phyloP scores from a whole-genome alignment of 2,113 vertebrate species.

The Chitala chitala region DNA sequence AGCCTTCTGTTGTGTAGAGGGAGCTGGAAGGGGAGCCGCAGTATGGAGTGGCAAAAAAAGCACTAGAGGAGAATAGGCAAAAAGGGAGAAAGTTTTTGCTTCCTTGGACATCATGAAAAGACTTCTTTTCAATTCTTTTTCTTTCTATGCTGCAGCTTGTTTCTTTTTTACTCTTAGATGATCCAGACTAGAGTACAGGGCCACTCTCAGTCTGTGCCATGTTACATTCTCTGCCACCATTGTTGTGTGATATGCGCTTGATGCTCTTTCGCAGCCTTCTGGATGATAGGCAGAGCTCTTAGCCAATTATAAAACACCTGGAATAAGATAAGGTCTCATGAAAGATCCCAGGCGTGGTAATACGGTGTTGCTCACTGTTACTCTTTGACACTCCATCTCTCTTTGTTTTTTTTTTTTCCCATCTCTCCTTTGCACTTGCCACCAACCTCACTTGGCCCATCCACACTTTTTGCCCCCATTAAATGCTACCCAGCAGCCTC shows the following conservation, averaged over 20 bases:
- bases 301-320: neutral
- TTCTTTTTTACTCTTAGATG: no score
- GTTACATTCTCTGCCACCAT: neutral
- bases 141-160: no score
- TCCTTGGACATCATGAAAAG: no score
- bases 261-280: constrained; percentile 29
- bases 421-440: constrained; percentile 31
- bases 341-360: no score
- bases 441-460: constrained; percentile 14
- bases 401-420: constrained; percentile 12
- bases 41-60: neutral
- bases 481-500: constrained; percentile 44
- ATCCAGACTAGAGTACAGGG: no score
- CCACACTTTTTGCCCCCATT: constrained; percentile 24
- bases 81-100: neutral
- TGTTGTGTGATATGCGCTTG: neutral
- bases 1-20: constrained; percentile 30
- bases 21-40: neutral
- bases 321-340: no score
- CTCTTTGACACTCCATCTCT: neutral
- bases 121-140: no score
- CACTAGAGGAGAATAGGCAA: neutral
- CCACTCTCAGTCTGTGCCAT: neutral
- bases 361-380: neutral
- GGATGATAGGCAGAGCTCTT: constrained; percentile 7